phyloP scores from a whole-genome alignment of 64 coral and sea anemone genomes.

The Montipora efflorescens region DNA sequence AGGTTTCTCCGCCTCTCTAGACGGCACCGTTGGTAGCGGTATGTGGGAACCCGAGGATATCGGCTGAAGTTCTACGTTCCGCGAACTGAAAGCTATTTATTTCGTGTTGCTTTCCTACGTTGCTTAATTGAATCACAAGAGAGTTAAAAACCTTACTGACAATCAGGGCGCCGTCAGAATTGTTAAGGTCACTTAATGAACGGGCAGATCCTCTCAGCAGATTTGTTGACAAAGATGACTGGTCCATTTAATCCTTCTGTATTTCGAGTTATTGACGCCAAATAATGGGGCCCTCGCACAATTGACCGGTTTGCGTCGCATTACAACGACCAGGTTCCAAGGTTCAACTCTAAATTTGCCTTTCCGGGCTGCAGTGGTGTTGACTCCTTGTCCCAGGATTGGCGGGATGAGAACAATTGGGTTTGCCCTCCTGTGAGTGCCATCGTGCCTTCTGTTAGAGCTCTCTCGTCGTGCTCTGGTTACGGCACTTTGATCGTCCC shows the following conservation, averaged over 20 bases:
- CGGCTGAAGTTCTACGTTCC: slow-evolving; percentile 31
- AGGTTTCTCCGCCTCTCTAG: slow-evolving; percentile 6
- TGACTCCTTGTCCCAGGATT: no score
- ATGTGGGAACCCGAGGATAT: slow-evolving; percentile 37
- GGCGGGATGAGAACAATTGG: no score
- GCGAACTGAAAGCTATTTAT: slow-evolving; percentile 15
- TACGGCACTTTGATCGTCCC: no score
- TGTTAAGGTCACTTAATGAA: neutral
- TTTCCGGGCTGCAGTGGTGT: neutral
- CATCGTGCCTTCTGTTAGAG: no score
- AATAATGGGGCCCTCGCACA: slow-evolving; percentile 28
- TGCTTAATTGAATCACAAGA: slow-evolving; percentile 24
- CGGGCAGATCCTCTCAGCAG: slow-evolving; percentile 11
- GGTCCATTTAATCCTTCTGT: slow-evolving; percentile 38
- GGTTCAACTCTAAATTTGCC: slow-evolving; percentile 41
- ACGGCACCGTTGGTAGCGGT: slow-evolving; percentile 25
- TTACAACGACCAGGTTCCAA: slow-evolving; percentile 26
- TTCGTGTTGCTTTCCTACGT: slow-evolving; percentile 45
- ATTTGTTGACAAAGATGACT: slow-evolving; percentile 66
- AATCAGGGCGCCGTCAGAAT: slow-evolving; percentile 43
- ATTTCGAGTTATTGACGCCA: slow-evolving; percentile 3
- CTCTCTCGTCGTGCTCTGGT: no score
- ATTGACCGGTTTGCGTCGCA: slow-evolving; percentile 47
- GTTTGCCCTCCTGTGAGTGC: no score
- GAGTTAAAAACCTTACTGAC: neutral